Base-by-base conservation (phyloP, 2,888 invertebrate genomes). In the Diarsia rubi region DNA sequence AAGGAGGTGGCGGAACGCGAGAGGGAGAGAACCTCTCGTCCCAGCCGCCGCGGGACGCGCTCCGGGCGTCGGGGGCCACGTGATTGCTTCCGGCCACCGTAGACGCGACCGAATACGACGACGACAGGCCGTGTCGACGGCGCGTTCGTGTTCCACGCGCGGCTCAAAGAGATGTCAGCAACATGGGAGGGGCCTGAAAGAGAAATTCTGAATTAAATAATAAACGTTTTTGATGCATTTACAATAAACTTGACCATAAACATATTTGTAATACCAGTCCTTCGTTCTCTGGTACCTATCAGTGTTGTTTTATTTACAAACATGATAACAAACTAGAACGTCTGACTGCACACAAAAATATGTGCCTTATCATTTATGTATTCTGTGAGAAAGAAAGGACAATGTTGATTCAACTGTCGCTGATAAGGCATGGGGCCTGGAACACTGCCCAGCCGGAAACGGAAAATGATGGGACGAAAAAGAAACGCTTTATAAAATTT, bases 381-480 rank as follows among this genome's bases (percentile, higher is more conserved):
- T 64, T 59, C 49, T 65, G 37, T 72, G 27, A 19, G n/a, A 49
- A 67, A 69, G 47, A 64, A 78, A 73, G 27, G 73, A 42, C 62
- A 54, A 67, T 68, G 67, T 54, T 72, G 79, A 79, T 67, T 60
- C 27, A 49, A 67, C 37, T 69, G 60, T 42, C 47, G 11, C 31
- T 71, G 71, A 75, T 79, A 79, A 79, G 64, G 49, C 9, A 45
- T 49, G n/a, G 60, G 45, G 21, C 52, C 45, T 70, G 82, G 74
- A 74, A 64, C 16, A 14, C 49, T 72, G 82, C 79, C 83, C 79
- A 60, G 8, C 45, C 57, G 66, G 69, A 72, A 75, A 49, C 2
- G 65, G 75, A 59, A 83, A 81, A 71, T 66, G 37, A 49, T 3
- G 27, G 31, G 8, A 64, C 60, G 60, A 66, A 69, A 81, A 59